Percentiles rank a stretch among this genome's conserved stretches.
phyloP scores from a whole-genome alignment of 2,888 invertebrate genomes.

The Ichneumon xanthorius region DNA sequence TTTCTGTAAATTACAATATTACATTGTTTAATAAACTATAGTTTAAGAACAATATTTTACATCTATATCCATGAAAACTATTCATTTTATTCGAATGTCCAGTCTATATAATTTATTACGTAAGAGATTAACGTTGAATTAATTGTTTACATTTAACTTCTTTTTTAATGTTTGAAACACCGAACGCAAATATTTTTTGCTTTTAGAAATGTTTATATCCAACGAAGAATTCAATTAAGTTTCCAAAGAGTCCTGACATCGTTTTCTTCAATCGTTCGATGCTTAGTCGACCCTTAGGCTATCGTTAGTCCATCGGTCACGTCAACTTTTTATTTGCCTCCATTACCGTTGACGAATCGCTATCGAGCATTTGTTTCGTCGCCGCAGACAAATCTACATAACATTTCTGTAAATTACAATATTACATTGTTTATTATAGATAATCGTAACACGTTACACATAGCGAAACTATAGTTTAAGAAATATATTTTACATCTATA shows the following conservation, averaged over 20 bases:
- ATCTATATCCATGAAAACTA: neutral
- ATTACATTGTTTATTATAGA: constrained; percentile 23
- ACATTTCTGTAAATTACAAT: constrained; percentile 13
- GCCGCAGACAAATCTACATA: neutral
- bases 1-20: constrained; percentile 16
- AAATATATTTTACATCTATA: neutral
- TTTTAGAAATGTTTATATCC: constrained; percentile 19
- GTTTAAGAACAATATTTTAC: neutral
- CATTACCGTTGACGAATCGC: neutral
- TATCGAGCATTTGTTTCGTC: neutral
- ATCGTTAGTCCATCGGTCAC: constrained; percentile 10
- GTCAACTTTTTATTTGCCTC: neutral
- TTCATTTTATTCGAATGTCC: neutral
- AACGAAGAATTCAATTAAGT: constrained; percentile 6
- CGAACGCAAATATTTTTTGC: neutral
- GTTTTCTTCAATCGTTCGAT: neutral
- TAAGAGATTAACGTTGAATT: neutral
- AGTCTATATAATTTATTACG: neutral
- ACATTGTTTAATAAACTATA: constrained; percentile 9
- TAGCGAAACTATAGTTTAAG: neutral
- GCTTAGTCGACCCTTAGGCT: neutral
- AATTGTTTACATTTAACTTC: neutral
- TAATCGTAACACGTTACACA: neutral
- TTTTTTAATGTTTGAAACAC: neutral
- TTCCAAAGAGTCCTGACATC: no score